Evolutionary conservation across 2,888 invertebrate species (phyloP).

Genomic region (Gibbula magus): DNA sequence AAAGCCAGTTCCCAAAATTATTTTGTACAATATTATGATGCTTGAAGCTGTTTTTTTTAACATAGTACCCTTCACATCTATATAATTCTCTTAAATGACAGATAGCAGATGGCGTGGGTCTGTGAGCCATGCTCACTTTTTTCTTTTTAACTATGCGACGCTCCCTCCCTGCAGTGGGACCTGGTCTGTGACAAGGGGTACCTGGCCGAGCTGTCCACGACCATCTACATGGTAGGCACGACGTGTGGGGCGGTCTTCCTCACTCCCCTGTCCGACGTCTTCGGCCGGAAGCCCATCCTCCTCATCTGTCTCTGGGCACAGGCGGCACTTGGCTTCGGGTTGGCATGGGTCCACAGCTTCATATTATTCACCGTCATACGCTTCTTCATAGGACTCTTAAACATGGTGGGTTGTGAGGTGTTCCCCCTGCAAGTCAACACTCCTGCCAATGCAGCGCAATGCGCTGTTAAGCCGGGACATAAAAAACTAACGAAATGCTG

Average conservation of each 20-base stretch:
- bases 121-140: background rate
- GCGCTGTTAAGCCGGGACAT: too few species aligned
- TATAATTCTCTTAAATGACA: too few species aligned
- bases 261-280: slow-evolving; percentile 61
- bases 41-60: too few species aligned
- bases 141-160: background rate
- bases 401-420: slow-evolving; percentile 58
- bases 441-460: too few species aligned
- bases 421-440: too few species aligned
- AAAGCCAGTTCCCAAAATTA: too few species aligned
- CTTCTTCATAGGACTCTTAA: slow-evolving; percentile 61
- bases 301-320: slow-evolving; percentile 56
- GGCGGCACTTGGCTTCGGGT: slow-evolving; percentile 51
- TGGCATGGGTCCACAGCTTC: slow-evolving; percentile 50
- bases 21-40: too few species aligned
- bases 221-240: slow-evolving; percentile 66
- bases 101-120: too few species aligned
- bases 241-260: slow-evolving; percentile 57
- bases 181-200: slow-evolving; percentile 63
- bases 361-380: slow-evolving; percentile 54
- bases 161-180: slow-evolving; percentile 56
- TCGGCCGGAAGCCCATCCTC: slow-evolving; percentile 59
- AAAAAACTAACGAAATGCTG: too few species aligned
- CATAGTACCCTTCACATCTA: too few species aligned
- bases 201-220: slow-evolving; percentile 57